Evolutionary conservation across 2,113 vertebrate genomes (phyloP).

Genomic region (Vidua chalybeata): DNA sequence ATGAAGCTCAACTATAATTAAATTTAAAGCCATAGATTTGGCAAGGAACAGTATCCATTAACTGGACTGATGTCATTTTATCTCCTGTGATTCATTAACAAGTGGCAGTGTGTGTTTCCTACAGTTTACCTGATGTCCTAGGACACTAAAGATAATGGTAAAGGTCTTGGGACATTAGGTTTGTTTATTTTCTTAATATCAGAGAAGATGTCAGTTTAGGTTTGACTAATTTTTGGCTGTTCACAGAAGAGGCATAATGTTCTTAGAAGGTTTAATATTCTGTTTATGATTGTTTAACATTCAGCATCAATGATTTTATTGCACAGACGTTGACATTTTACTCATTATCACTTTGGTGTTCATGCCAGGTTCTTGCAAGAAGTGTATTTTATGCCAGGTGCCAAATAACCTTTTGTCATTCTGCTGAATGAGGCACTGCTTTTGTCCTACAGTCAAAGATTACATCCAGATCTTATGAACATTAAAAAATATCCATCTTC

Average conservation of each 20-base stretch:
- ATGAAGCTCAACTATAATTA: conserved; percentile 59
- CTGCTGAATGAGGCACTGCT: conserved; percentile 72
- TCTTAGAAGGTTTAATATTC: conserved; percentile 64
- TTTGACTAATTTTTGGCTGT: conserved; percentile 11
- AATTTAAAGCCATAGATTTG: conserved; percentile 58
- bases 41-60: conserved; percentile 58
- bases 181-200: conserved; percentile 17
- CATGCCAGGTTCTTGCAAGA: conserved; percentile 70
- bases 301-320: conserved; percentile 74
- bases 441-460: conserved; percentile 72
- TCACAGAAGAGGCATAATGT: conserved; percentile 34
- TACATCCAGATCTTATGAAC: conserved; percentile 49
- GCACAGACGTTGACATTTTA: conserved; percentile 74
- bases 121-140: conserved; percentile 44
- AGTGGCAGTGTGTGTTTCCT: conserved; percentile 42
- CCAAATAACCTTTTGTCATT: conserved; percentile 78
- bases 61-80: conserved; percentile 63
- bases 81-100: conserved; percentile 63
- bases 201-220: background rate
- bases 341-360: conserved; percentile 70
- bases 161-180: background rate
- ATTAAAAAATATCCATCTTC: conserved; percentile 64
- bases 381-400: conserved; percentile 67
- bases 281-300: conserved; percentile 74
- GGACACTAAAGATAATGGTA: background rate